Base-by-base conservation (phyloP, 2,888 invertebrate genomes). In the Chouioia cunea region DNA sequence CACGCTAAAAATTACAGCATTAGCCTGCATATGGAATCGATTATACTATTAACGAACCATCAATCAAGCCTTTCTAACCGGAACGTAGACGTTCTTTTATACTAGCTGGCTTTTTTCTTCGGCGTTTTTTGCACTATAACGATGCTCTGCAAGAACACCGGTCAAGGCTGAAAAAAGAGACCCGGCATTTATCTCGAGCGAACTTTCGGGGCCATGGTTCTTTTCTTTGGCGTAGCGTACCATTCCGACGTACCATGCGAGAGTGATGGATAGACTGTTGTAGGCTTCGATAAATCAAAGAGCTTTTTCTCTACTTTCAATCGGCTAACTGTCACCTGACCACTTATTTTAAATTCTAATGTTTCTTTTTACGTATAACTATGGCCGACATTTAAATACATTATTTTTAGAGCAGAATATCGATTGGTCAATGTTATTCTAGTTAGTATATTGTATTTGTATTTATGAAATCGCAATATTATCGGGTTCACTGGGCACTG, bases 251-350 rank as follows among this genome's bases (percentile, higher is more conserved):
- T 58, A 27, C 56, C 52, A 18, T 44, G 57, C 23, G 44, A 50
- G 50, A 44, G 68, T 63, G 68, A 69, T 63, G 68, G 57, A 69
- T 66, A 23, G 36, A 14, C 36, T 12, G 46, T 12, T 46, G 23
- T n/a, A 60, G 62, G 36, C 27, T 27, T 56, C 63, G 56, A 69
- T 69, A 69, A 69, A 69, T 69, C 63, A 69, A 63, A 69, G 48
- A 14, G 44, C 47, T 36, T 67, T 66, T 67, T 60, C 47, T 48
- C 36, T 54, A 12, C 22, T 57, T 46, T 47, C 27, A 6, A 20
- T 4, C 15, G 14, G 16, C 22, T 43, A 36, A 36, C 12, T 46
- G 60, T 54, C 43, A 47, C 47, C 46, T 27, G 18, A 8, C 15
- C 14, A 47, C 20, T 47, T 47, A 48, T 67, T 62, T 60, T 47